These are phyloP conservation scores for Mus caroli DNA, from an alignment of 2,797 vertebrate genomes.

Conservation along the genomic window DNA sequence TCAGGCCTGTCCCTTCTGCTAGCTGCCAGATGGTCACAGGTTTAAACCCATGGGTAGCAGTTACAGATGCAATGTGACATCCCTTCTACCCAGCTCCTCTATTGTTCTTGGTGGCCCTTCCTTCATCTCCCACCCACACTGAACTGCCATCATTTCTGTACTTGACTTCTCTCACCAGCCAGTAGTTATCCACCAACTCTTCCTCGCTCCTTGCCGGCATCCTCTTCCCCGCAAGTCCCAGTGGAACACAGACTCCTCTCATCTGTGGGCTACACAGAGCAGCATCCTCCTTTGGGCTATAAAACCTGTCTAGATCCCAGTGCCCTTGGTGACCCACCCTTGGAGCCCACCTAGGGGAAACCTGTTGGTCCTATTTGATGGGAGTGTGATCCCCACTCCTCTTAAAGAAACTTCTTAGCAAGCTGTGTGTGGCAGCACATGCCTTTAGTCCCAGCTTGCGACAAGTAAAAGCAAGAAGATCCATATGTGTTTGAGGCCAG, in stretches of 20 bases:
- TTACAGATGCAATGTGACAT: neutral
- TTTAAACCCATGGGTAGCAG: neutral
- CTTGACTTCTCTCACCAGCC: neutral
- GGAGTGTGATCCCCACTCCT: neutral
- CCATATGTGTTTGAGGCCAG: neutral
- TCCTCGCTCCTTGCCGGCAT: no score
- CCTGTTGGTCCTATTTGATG: neutral
- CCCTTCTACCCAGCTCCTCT: neutral
- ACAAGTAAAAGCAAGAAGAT: neutral
- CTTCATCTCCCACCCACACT: neutral
- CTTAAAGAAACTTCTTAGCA: neutral
- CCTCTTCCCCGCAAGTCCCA: neutral
- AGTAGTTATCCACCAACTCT: neutral
- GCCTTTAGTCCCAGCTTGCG: no score
- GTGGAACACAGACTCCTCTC: neutral
- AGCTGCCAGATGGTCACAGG: neutral
- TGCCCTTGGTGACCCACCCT: neutral
- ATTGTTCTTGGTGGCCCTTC: neutral
- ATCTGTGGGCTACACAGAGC: neutral
- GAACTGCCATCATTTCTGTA: neutral
- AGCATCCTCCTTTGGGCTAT: neutral
- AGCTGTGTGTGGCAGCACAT: neutral
- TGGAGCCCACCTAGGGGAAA: neutral
- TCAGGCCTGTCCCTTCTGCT: neutral
- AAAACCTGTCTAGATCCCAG: neutral